Evolutionary conservation across 53 echinoderm and acorn worm genomes (phyloP).

Genomic region (Crossaster papposus): DNA sequence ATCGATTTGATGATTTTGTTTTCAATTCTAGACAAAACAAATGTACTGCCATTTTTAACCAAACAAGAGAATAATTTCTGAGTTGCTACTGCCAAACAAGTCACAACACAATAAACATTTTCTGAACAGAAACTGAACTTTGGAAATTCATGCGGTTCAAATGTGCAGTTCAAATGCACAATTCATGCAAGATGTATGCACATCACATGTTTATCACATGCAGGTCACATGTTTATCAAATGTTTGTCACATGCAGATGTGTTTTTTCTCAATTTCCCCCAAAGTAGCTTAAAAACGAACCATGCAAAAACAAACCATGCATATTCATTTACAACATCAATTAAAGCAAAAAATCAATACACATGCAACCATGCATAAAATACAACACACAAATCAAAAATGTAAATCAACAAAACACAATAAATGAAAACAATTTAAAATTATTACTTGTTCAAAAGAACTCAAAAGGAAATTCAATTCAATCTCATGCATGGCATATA

Average conservation of each 20-base stretch:
- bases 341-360: not conserved
- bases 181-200: not conserved
- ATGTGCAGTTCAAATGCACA: not conserved
- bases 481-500: slow-evolving; percentile 56
- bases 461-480: slow-evolving; percentile 3
- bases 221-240: not conserved
- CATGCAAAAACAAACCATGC: not conserved
- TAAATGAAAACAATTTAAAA: not conserved
- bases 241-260: not conserved
- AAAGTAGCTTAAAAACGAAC: not conserved
- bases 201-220: not conserved
- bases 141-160: not conserved
- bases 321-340: slow-evolving; percentile 22
- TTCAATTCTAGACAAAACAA: too few relatives aligned
- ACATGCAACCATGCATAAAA: slow-evolving; percentile 36
- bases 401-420: not conserved
- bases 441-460: not conserved
- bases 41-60: not conserved
- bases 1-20: too few relatives aligned
- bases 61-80: not conserved
- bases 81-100: slow-evolving; percentile 51
- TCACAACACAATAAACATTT: not conserved
- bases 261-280: not conserved
- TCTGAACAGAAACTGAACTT: not conserved
- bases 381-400: not conserved